Percentiles rank a stretch among this genome's conserved stretches.
Evolutionary conservation across 2,113 vertebrate genomes (phyloP).

Genomic region (Formicarius rufipectus): DNA sequence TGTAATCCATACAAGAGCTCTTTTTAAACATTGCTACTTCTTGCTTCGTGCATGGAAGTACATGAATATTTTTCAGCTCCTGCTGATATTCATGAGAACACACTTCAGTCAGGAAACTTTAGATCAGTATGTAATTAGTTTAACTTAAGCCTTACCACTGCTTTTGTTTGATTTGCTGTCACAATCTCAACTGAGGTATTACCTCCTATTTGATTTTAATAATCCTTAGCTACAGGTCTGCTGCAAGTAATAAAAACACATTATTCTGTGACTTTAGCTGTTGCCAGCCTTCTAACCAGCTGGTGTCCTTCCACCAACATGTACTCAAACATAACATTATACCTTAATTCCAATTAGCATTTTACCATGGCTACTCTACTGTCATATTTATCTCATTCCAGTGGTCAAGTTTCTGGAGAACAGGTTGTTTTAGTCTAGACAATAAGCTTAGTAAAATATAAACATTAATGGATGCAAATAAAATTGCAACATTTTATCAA

Average conservation of each 20-base stretch:
- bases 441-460: background rate
- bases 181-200: background rate
- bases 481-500: background rate
- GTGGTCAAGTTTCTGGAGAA: background rate
- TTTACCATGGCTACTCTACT: background rate
- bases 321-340: background rate
- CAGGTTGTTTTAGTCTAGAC: background rate
- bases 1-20: background rate
- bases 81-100: background rate
- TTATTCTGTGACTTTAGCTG: background rate
- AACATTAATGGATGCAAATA: background rate
- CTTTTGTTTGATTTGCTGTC: background rate
- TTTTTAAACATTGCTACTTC: background rate
- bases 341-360: background rate
- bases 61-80: background rate
- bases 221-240: background rate
- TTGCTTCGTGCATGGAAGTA: background rate
- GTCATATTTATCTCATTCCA: background rate
- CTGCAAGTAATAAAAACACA: background rate
- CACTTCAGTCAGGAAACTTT: background rate
- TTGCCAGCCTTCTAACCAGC: background rate
- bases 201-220: background rate
- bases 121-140: background rate
- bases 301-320: background rate
- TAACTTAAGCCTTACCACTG: background rate